A percentile compares a stretch with the other conserved stretches of the same genome.
These are phyloP conservation scores for Vollenhovia emeryi DNA, from an alignment of 1,140 invertebrate genomes.

Conservation along the genomic window DNA sequence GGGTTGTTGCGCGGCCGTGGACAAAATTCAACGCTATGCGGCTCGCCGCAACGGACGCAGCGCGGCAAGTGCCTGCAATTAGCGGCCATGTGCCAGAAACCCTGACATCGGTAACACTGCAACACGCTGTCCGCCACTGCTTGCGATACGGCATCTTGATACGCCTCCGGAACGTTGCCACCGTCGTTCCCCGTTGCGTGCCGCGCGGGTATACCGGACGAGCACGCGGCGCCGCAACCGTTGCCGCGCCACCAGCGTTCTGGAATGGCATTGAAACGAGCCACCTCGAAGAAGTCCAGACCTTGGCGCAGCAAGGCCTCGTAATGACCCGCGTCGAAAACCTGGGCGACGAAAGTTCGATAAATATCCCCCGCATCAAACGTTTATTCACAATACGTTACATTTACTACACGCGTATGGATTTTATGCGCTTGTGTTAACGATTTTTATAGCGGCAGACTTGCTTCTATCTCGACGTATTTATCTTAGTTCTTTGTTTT, in stretches of 20 bases:
- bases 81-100: constrained; percentile 86
- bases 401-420: background rate
- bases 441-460: background rate
- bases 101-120: constrained; percentile 86
- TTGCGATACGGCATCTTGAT: constrained; percentile 55
- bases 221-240: constrained; percentile 14
- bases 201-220: constrained; percentile 19
- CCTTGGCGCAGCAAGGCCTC: constrained; percentile 83
- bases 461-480: background rate
- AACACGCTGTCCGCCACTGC: constrained; percentile 78
- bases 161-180: constrained; percentile 50
- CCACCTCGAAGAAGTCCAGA: constrained; percentile 84
- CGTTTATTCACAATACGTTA: background rate
- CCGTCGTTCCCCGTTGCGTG: background rate
- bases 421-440: background rate
- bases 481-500: background rate
- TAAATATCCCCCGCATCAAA: background rate
- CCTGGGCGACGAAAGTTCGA: constrained; percentile 67
- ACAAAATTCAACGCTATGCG: constrained; percentile 85
- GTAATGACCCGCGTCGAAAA: constrained; percentile 82
- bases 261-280: constrained; percentile 82
- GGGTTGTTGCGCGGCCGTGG: constrained; percentile 84
- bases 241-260: constrained; percentile 81
- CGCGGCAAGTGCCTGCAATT: constrained; percentile 84
- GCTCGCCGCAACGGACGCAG: constrained; percentile 86